These are phyloP conservation scores for Cryptophagus acutangulus DNA, from an alignment of 2,888 invertebrate species.

Conservation along the genomic window DNA sequence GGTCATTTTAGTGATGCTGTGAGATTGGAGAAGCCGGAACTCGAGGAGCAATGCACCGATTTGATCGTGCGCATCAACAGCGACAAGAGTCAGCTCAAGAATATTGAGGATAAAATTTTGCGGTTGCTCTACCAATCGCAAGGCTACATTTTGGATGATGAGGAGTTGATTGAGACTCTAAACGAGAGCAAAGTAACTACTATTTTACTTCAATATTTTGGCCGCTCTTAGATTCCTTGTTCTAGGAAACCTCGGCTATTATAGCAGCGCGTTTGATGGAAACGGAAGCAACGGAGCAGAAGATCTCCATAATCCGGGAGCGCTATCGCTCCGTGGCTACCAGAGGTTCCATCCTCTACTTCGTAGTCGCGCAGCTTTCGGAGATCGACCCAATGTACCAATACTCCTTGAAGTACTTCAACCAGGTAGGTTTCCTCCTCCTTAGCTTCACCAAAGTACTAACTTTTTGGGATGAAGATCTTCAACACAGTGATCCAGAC, in stretches of 20 bases:
- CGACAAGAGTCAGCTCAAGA: slow-evolving; percentile 77
- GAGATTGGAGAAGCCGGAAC: slow-evolving; percentile 82
- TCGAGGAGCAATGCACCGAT: slow-evolving; percentile 77
- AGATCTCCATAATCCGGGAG: slow-evolving; percentile 79
- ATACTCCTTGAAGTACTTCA: slow-evolving; percentile 88
- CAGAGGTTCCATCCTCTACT: slow-evolving; percentile 84
- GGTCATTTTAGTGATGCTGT: slow-evolving; percentile 66
- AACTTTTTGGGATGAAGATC: slow-evolving; percentile 53
- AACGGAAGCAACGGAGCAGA: slow-evolving; percentile 81
- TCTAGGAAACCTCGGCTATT: slow-evolving; percentile 80
- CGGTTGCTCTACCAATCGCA: slow-evolving; percentile 74
- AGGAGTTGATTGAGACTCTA: slow-evolving; percentile 84
- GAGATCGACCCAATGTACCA: slow-evolving; percentile 96
- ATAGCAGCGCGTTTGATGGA: slow-evolving; percentile 83
- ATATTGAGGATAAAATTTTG: slow-evolving; percentile 87
- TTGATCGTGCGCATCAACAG: slow-evolving; percentile 79
- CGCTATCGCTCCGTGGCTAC: slow-evolving; percentile 81
- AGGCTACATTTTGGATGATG: slow-evolving; percentile 90
- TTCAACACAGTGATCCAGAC: slow-evolving; percentile 76
- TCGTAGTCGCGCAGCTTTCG: slow-evolving; percentile 81
- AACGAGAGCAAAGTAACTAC: slow-evolving; percentile 73
- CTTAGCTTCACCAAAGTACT: slow-evolving; percentile 3
- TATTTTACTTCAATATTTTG: not conserved
- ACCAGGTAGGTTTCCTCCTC: slow-evolving; percentile 48
- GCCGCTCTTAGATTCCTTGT: slow-evolving; percentile 6